A percentile compares a stretch with the other conserved stretches of the same genome.
These are phyloP conservation scores for Saxidomus purpurata DNA, from an alignment of 1,140 invertebrate genomes.

Conservation along the genomic window DNA sequence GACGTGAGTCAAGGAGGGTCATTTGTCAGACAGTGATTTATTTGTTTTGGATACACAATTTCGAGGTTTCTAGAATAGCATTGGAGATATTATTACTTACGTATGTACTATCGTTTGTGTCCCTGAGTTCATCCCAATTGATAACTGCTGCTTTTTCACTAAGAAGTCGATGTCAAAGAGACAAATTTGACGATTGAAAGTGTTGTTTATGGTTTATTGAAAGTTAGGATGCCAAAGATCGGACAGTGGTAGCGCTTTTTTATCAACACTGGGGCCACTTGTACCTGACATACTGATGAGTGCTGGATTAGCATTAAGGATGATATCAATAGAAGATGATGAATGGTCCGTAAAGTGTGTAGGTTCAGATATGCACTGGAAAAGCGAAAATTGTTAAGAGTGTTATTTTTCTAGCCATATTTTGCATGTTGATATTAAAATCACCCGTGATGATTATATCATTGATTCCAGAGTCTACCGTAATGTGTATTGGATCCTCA, in stretches of 20 bases:
- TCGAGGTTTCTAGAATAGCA: too few relatives aligned
- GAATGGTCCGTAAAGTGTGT: conserved; percentile 37
- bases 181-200: background rate
- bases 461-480: background rate
- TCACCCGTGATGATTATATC: conserved; percentile 34
- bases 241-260: conserved; percentile 22
- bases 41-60: too few relatives aligned
- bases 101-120: too few relatives aligned
- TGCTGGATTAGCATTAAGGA: conserved; percentile 8
- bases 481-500: conserved; percentile 18
- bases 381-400: background rate
- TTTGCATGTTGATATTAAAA: conserved; percentile 11
- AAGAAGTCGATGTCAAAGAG: too few relatives aligned
- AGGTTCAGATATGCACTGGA: conserved; percentile 16
- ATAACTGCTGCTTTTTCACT: too few relatives aligned
- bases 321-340: conserved; percentile 21
- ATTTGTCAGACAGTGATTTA: too few relatives aligned
- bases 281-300: background rate
- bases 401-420: background rate
- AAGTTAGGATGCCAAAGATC: conserved; percentile 3
- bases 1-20: too few relatives aligned
- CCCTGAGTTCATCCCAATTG: too few relatives aligned
- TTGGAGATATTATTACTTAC: too few relatives aligned
- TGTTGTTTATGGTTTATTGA: background rate
- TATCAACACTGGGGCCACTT: background rate